phyloP scores from a whole-genome alignment of 64 coral and sea anemone species.

The Stichodactyla mertensii region DNA sequence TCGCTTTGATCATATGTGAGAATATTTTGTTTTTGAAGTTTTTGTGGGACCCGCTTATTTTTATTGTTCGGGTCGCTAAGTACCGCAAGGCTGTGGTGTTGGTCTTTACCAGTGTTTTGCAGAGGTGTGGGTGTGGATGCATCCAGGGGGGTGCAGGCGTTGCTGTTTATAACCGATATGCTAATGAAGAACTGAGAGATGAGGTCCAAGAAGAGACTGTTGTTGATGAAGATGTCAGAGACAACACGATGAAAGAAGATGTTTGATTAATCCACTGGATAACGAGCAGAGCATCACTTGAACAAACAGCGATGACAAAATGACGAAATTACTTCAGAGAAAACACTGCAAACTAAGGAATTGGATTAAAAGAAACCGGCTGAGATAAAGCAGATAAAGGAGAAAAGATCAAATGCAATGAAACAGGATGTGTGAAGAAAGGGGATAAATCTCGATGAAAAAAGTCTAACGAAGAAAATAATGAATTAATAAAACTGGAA shows the following conservation, averaged over 20 bases:
- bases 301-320: no score
- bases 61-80: neutral
- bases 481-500: no score
- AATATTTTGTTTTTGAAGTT: conserved; percentile 15
- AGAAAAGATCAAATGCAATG: no score
- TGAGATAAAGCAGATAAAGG: no score
- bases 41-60: conserved; percentile 12
- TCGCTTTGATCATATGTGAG: conserved; percentile 13
- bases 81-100: conserved; percentile 16
- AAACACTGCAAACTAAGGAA: no score
- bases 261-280: neutral
- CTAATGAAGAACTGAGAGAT: neutral
- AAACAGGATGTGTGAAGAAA: no score
- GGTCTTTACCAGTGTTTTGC: neutral
- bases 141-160: neutral
- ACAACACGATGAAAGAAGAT: neutral
- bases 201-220: neutral
- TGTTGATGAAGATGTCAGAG: neutral
- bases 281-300: no score
- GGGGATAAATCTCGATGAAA: no score
- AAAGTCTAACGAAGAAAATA: no score
- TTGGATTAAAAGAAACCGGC: no score
- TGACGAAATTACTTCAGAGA: no score
- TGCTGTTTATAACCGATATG: conserved; percentile 9
- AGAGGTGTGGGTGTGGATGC: neutral